These are phyloP conservation scores for Ephialtes manifestator DNA, from an alignment of 2,888 invertebrate species.

Conservation along the genomic window DNA sequence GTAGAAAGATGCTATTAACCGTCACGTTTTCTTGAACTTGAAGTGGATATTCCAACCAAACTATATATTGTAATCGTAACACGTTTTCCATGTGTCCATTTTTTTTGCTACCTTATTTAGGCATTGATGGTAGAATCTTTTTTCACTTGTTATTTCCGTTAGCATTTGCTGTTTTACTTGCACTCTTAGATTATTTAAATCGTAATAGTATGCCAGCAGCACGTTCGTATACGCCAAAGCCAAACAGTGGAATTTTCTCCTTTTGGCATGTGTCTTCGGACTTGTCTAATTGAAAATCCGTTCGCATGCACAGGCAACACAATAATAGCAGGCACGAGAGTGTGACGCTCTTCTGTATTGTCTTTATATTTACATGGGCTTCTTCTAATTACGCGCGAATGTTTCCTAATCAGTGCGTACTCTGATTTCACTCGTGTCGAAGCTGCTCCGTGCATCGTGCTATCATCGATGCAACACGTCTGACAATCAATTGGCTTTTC, in stretches of 20 bases:
- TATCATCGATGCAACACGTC: neutral
- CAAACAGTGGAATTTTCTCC: conserved; percentile 77
- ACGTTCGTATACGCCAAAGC: conserved; percentile 32
- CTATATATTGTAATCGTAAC: neutral
- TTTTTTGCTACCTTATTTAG: no score
- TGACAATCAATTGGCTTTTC: conserved; percentile 14
- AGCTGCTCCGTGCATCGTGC: conserved; percentile 3
- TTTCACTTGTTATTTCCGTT: conserved; percentile 50
- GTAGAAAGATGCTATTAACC: neutral
- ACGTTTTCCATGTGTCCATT: neutral
- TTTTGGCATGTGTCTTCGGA: conserved; percentile 70
- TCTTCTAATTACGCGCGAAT: conserved; percentile 81
- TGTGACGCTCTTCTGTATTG: conserved; percentile 16
- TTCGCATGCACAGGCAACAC: conserved; percentile 74
- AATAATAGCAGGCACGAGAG: conserved; percentile 1
- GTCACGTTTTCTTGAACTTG: neutral
- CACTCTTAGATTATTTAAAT: conserved; percentile 7
- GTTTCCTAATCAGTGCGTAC: conserved; percentile 81
- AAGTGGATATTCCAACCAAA: neutral
- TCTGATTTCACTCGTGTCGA: conserved; percentile 77
- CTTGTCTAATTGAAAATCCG: conserved; percentile 77
- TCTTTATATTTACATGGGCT: conserved; percentile 68
- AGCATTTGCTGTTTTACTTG: conserved; percentile 1
- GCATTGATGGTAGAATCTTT: no score
- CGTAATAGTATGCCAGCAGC: conserved; percentile 56